Base-by-base conservation (phyloP, 64 coral and sea anemone species). In the Exaiptasia diaphana region DNA sequence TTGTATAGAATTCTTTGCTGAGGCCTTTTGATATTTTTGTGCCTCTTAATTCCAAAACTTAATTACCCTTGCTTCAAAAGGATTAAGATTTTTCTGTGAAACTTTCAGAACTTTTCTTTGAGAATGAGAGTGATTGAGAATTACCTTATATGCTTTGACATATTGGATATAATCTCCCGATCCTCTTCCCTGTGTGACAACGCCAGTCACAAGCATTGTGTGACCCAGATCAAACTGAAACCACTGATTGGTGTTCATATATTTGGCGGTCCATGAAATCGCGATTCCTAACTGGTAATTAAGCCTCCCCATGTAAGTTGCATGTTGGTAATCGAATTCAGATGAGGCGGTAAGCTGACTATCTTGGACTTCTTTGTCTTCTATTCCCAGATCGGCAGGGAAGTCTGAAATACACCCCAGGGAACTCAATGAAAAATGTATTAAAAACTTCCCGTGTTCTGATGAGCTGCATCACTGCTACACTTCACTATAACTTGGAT, bases 321-420 rank as follows among this genome's bases (percentile, higher is more conserved):
- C 38, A 24, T 77, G 60, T 54, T 63, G 37, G 44, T 64, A 27
- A 53, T 64, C 31, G 44, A 26, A 59, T 30, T 78, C 86, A 36
- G 91, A 95, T 20, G 91, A 95, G 33, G 91, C 86, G 20, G 91
- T 80, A 21, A 95, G 49, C 17, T 41, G 63, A 2, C 57, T 88
- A 40, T 95, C 85, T 32, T 41, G 87, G 0, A 90, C 2, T 15
- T 83, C 78, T 31, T 84, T 83, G 59, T 83, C 74, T 67, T 88
- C 71, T 50, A 95, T 21, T 8, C 91, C 91, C 25, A 90, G 67
- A 7, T 65, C 61, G 18, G 61, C 32, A 34, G 61, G 61, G 38
- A 35, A 65, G 30, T 28, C 61, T 65, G 61, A 37, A 4, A 38
- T n/a, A n/a, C n/a, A n/a, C n/a, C n/a, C n/a, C n/a, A n/a, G n/a